Percentiles rank a stretch among this genome's conserved stretches.
phyloP scores from a whole-genome alignment of 2,888 invertebrate species.

The Harmothoe impar region DNA sequence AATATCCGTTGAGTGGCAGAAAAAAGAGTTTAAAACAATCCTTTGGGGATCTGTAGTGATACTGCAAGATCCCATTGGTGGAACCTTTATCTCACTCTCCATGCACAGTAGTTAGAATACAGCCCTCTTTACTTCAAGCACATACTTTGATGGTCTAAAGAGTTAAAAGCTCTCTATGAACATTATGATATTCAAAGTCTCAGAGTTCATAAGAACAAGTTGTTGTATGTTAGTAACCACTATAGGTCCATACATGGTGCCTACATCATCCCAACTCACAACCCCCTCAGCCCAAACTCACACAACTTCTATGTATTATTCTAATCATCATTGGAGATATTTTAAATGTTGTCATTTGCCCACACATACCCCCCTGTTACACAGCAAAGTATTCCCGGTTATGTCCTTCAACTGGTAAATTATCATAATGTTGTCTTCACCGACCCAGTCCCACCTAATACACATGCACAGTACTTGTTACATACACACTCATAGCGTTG shows the following conservation, averaged over 20 bases:
- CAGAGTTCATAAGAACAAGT: constrained; percentile 25
- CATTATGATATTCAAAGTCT: not conserved
- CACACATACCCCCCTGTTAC: not conserved
- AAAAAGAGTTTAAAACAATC: not conserved
- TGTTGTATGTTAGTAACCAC: not conserved
- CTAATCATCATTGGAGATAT: constrained; percentile 7
- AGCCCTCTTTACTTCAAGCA: not conserved
- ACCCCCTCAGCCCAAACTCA: not conserved
- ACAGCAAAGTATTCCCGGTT: not conserved
- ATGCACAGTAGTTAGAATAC: constrained; percentile 13
- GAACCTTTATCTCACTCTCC: not conserved
- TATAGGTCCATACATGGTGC: not conserved
- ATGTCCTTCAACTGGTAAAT: not conserved
- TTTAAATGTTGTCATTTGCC: constrained; percentile 41
- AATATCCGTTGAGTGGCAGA: too few relatives aligned
- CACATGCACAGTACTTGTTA: not conserved
- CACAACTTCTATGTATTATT: not conserved
- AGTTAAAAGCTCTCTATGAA: not conserved
- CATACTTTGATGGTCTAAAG: constrained; percentile 22
- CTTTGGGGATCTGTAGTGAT: not conserved
- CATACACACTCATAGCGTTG: constrained; percentile 16
- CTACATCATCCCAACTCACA: not conserved
- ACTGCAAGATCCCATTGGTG: not conserved
- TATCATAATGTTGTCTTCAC: constrained; percentile 25
- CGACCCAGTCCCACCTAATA: not conserved